Evolutionary conservation across 1,140 invertebrate species (phyloP).

Genomic region (Drosophila tristis): DNA sequence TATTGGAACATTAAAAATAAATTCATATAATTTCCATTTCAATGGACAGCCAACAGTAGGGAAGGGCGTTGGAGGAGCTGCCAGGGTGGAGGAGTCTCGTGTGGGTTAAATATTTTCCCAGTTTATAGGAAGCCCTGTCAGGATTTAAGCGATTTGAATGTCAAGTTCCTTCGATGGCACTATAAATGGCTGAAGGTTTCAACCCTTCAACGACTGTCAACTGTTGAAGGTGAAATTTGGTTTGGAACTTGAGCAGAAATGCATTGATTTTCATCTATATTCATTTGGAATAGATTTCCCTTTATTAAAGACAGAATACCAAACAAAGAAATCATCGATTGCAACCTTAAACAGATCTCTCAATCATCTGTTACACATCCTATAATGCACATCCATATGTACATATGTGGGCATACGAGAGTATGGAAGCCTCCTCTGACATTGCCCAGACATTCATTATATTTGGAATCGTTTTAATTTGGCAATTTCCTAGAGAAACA

Average conservation of each 20-base stretch:
- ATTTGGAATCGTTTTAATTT: constrained; percentile 40
- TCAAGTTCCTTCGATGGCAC: too few relatives aligned
- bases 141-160: too few relatives aligned
- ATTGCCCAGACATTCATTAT: constrained; percentile 1
- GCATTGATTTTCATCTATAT: too few relatives aligned
- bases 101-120: constrained; percentile 11
- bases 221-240: too few relatives aligned
- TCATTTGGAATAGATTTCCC: too few relatives aligned
- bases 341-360: too few relatives aligned
- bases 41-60: constrained; percentile 40
- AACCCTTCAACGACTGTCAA: too few relatives aligned
- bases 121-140: constrained; percentile 3
- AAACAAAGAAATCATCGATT: too few relatives aligned
- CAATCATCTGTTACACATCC: constrained; percentile 4
- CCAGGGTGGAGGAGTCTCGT: constrained; percentile 6
- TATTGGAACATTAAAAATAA: constrained; percentile 49
- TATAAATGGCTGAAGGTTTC: too few relatives aligned
- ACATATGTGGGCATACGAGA: not conserved
- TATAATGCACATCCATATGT: not conserved
- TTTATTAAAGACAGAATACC: too few relatives aligned
- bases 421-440: not conserved
- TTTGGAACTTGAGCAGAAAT: too few relatives aligned
- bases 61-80: constrained; percentile 18
- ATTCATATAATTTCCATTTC: constrained; percentile 63
- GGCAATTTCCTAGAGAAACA: constrained; percentile 20